Evolutionary conservation across 2,888 invertebrate genomes (phyloP), one percentile per base, ranked within the genome.

Genomic region (Polia nebulosa): DNA sequence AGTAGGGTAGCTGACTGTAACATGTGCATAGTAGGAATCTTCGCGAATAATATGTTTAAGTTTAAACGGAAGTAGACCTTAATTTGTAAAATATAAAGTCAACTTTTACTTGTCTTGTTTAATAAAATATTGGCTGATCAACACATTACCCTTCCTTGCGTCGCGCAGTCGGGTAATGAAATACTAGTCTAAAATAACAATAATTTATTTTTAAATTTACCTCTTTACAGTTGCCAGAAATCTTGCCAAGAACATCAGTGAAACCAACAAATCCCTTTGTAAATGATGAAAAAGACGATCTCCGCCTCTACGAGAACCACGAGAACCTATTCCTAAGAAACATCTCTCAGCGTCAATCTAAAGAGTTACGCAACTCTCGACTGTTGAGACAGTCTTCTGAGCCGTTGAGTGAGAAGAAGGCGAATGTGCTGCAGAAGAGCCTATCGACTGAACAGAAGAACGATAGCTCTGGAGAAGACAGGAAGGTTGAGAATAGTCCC

Each of bases 261-360:
- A 91, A 91, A 52, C 82, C 88, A 1, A 93, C 89, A 17, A 96
- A 93, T 76, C 96, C 94, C 0, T 96, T 94, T 85, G 81, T 90
- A 0, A 81, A 85, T 29, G 91, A 90, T 15, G 80, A 79, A 4
- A 87, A 89, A 39, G 86, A 90, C 56, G 92, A 95, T 32, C 85
- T 89, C 6, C 89, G 93, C 0, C 84, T 95, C 0, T 95, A 95
- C 86, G 94, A 95, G 75, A 93, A 96, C 86, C 93, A 95, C 88
- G 94, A 95, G 60, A 94, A 96, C 68, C 78, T 92, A 1, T 95
- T 92, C 88, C 90, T 93, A 7, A 90, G 92, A 56, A 96, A 91
- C 80, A 92, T 94, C 0, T 96, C 95, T 0, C 95, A 87, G 8
- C 85, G 95, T 0, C 95, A 95, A 22, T 93, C 94, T 0, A 94